These are phyloP conservation scores for Drosophila phalerata DNA, from an alignment of 2,888 invertebrate species.

Conservation along the genomic window DNA sequence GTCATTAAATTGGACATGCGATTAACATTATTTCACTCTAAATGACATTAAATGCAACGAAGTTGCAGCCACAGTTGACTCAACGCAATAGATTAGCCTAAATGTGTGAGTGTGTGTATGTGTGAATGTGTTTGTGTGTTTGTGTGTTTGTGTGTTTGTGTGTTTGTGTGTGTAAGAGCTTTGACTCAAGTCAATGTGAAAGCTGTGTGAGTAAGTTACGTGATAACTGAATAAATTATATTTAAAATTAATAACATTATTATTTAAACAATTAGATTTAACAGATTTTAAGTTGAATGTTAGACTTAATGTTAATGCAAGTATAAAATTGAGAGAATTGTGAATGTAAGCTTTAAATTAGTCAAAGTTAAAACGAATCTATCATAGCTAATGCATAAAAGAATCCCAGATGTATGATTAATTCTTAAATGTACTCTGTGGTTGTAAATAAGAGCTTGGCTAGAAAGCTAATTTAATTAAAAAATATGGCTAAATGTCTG, in stretches of 20 bases:
- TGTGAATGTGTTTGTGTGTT: background rate
- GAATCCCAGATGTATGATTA: too few relatives aligned
- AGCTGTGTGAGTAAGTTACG: background rate
- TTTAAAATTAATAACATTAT: background rate
- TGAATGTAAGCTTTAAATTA: slow-evolving; percentile 18
- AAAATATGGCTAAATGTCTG: too few relatives aligned
- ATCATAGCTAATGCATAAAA: background rate
- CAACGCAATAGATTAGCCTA: slow-evolving; percentile 58
- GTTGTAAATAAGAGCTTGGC: too few relatives aligned
- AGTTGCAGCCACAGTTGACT: slow-evolving; percentile 47
- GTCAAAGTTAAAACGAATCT: background rate
- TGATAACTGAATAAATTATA: background rate
- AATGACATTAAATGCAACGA: slow-evolving; percentile 68
- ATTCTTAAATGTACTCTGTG: too few relatives aligned
- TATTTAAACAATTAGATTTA: background rate
- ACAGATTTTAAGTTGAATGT: background rate
- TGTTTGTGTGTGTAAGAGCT: slow-evolving; percentile 14
- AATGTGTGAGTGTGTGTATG: slow-evolving; percentile 39
- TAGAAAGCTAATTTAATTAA: too few relatives aligned
- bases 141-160: background rate
- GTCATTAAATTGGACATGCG: slow-evolving; percentile 78
- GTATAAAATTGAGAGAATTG: background rate
- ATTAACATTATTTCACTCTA: slow-evolving; percentile 78
- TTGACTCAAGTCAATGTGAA: slow-evolving; percentile 13
- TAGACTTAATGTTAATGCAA: background rate